Evolutionary conservation across 2,797 vertebrate genomes (phyloP), one percentile per base, ranked within the genome.

Genomic region (Sebastes kiyomatsui): DNA sequence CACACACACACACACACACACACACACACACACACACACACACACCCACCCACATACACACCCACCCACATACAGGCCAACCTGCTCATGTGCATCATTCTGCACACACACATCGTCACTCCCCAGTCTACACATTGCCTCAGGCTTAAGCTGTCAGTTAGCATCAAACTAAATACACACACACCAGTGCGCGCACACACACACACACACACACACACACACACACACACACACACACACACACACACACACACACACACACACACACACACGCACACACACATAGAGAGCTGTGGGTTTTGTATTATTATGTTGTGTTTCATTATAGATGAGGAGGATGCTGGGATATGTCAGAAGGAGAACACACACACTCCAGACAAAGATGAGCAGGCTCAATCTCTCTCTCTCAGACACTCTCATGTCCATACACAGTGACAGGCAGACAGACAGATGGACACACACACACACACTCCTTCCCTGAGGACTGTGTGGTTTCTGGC

Each of bases 251-350:
- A 69, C 56, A 42, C 56, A 32, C 35, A 60, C 67, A 69, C 79
- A 32, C 69, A 54, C 74, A 68, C 52, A 72, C 30, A 42, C 56
- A 22, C 33, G 33, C 67, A 69, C 79, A 38, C 69, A 54, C 75
- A 68, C 56, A 69, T 20, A 61, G 7, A 32, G 14, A 77, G 64
- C 25, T 80, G 56, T 84, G 72, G 72, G 65, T 82, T 79, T 87
- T 85, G 86, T 86, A 71, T 88, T 77, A 75, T 69, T 35, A 66
- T 90, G 87, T 90, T 89, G 75, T 85, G 79, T 88, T 93, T 88
- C 65, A 93, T 92, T 90, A 90, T 89, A 88, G 68, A 94, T 91
- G 91, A 92, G 82, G 72, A 86, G 76, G 81, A 92, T 82, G 80
- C 68, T 87, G 52, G 62, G 77, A 90, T 81, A 69, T 92, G 85